Evolutionary conservation across 2,113 vertebrate genomes (phyloP), one percentile per base, ranked within the genome.

Genomic region (Tachysurus vachellii): DNA sequence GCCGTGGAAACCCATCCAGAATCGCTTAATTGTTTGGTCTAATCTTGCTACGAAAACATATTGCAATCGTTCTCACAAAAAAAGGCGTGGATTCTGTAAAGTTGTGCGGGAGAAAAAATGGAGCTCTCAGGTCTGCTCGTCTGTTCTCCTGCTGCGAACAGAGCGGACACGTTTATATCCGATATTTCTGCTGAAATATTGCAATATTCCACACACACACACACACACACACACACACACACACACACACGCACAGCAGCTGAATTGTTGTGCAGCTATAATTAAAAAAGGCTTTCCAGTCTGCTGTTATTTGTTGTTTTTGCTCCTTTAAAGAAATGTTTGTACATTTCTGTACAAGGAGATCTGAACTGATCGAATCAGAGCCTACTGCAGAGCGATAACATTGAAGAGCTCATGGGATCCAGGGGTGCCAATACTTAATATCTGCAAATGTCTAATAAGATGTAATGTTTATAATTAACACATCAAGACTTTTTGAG

Each of bases 31-130:
- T 89, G 89, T 91, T 91, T 89, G 88, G 88, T 91, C 90, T 91
- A 89, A 89, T 91, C 90, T 87, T 73, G 92, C 93, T 92, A 93
- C 90, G 92, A 66, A 95, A 95, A 92, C 94, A 94, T 92, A 91
- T 92, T 92, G 93, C 92, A 92, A 93, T 94, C 87, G 91, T 91
- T 91, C 91, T 90, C 89, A 77, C 88, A 92, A 86, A 85, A 36
- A 91, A 90, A 84, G 53, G 9, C 13, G 12, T 26, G 57, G 28
- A 80, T 80, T 80, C 44, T 50, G 73, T 75, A 50, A 76, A 28
- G 19, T 75, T 31, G 14, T 68, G 28, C 14, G 11, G 21, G 59
- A 26, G 23, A 26, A 6, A 8, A 11, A 44, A 19, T 21, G 42
- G 31, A 17, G 59, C 28, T 80, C 14, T 36, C 36, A 36, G 36